Evolutionary conservation across 37 sponge, comb jelly and placozoan genomes (phyloP), one percentile per base, ranked within the genome.

Genomic region (Dysidea cf. avara): DNA sequence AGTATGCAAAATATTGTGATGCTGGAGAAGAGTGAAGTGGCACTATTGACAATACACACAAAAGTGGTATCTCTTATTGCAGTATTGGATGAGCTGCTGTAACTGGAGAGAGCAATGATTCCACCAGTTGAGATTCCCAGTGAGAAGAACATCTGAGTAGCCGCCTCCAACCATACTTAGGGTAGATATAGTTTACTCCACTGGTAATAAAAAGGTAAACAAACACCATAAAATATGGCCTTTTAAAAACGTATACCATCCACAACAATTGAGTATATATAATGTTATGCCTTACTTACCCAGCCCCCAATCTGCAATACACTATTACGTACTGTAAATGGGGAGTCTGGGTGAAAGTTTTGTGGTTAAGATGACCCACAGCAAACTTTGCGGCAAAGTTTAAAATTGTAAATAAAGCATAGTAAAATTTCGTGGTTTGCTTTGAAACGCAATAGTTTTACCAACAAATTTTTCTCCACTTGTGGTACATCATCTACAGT

Each of bases 121-220:
- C 87, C 87, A 13, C 99, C 99, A 49, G 79, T 64, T 7, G 90
- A 88, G 13, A 95, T 66, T 28, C 99, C 90, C 21, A 94, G 87
- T 0, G 96, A 92, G 78, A 90, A 98, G 75, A 95, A 98, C 34
- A 98, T 95, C 71, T 98, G 99, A 30, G 99, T 90, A 30, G 93
- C 85, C 13, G 99, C 99, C 59, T 92, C 93, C 30, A 91, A 66
- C 99, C 99, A 98, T 35, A 92, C 91, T 48, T 80, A 72, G 14
- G 93, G 89, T 26, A 55, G 39, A 35, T 71, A 83, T 11, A 87
- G 56, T 25, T 67, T 63, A 47, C 38, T 67, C 47, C 58, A 53
- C 71, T 54, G 4, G 51, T 17, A 25, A 32, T 12, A 28, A 53
- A 46, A 34, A 68, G 51, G 30, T 53, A 68, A 53, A 29, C 31